Percentiles rank a stretch among this genome's conserved stretches.
phyloP scores from a whole-genome alignment of 2,797 vertebrate genomes.

The Trichosurus vulpecula region DNA sequence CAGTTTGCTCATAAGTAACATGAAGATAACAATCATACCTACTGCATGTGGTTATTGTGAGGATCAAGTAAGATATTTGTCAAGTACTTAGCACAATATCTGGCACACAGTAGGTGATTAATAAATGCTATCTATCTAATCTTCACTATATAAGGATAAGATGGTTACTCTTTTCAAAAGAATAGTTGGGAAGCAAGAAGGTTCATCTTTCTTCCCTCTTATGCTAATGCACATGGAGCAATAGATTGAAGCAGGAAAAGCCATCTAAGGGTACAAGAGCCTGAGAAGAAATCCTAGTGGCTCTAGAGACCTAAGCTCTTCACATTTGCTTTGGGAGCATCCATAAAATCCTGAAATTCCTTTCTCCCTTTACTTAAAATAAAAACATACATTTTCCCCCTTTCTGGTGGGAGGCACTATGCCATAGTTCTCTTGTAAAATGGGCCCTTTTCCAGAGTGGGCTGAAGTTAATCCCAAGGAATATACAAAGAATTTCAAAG shows the following conservation, averaged over 20 bases:
- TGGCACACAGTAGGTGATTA: background rate
- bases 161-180: background rate
- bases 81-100: background rate
- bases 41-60: background rate
- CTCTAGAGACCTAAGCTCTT: background rate
- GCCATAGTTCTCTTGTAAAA: background rate
- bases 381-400: background rate
- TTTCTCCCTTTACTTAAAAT: background rate
- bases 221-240: background rate
- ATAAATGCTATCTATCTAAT: background rate
- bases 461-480: background rate
- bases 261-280: background rate
- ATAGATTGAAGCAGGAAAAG: background rate
- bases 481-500: background rate
- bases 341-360: background rate
- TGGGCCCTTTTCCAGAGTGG: background rate
- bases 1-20: background rate
- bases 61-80: background rate
- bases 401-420: background rate
- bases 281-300: background rate
- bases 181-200: background rate
- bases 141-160: background rate
- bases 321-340: background rate
- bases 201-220: background rate
- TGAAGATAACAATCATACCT: background rate